A percentile compares a stretch with the other conserved stretches of the same genome.
Evolutionary conservation across 2,797 vertebrate species (phyloP).

Genomic region (Loris lydekkerianus): DNA sequence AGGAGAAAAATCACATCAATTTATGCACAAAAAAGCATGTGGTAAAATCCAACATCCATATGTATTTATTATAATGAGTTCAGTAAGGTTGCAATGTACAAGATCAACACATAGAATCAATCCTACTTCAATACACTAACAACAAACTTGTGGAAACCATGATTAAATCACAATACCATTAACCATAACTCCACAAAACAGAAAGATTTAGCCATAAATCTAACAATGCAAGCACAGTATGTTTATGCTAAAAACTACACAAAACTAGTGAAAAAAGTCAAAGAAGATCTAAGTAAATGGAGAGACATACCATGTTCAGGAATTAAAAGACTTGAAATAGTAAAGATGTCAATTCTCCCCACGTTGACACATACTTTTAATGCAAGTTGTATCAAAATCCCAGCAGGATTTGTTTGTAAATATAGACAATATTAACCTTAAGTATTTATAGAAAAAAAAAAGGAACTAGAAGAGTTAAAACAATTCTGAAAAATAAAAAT

Average conservation of each 20-base stretch:
- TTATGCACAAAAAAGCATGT: conserved; percentile 11
- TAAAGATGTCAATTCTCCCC: not conserved
- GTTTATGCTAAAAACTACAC: conserved; percentile 13
- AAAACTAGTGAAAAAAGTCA: not conserved
- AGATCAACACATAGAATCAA: conserved; percentile 3
- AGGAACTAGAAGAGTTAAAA: conserved; percentile 31
- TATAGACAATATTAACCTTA: conserved; percentile 1
- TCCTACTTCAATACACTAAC: conserved; percentile 5
- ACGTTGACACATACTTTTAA: not conserved
- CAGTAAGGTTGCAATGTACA: not conserved
- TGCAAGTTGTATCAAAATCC: conserved; percentile 13
- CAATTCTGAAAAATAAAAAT: conserved; percentile 36
- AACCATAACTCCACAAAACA: not conserved
- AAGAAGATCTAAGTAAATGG: not conserved
- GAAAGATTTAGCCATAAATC: not conserved
- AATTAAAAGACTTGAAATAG: not conserved
- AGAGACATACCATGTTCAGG: conserved; percentile 21
- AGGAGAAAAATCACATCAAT: conserved; percentile 31
- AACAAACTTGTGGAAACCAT: conserved; percentile 7
- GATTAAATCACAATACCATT: conserved; percentile 42
- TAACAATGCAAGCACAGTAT: not conserved
- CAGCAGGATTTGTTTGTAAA: not conserved
- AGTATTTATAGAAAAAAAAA: conserved; percentile 28
- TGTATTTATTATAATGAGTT: not conserved
- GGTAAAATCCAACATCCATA: conserved; percentile 21